Conservation (phyloP, 2,888 invertebrate genomes). For the Sisyra nigra region DNA sequence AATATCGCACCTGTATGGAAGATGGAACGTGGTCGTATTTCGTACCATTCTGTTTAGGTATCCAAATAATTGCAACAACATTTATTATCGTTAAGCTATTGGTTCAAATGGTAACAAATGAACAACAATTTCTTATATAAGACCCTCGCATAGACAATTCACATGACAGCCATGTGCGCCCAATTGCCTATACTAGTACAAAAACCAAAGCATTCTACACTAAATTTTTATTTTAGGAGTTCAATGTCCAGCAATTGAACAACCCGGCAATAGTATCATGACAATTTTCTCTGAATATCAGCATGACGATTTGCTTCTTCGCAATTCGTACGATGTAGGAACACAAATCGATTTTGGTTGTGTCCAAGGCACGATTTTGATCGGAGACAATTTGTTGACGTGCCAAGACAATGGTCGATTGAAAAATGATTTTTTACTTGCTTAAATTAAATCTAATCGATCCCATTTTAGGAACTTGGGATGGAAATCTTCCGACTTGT, state of each 20-base stretch:
- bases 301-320: conserved; percentile 8
- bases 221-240: conserved; percentile 7
- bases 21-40: conserved; percentile 1
- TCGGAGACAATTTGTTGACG: conserved; percentile 30
- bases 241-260: conserved; percentile 8
- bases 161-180: too few relatives aligned
- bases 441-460: not conserved
- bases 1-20: conserved; percentile 36
- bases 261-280: conserved; percentile 6
- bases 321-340: conserved; percentile 22
- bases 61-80: too few relatives aligned
- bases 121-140: too few relatives aligned
- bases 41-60: conserved; percentile 3
- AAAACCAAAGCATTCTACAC: too few relatives aligned
- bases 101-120: too few relatives aligned
- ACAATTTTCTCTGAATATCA: conserved; percentile 6
- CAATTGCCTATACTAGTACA: too few relatives aligned
- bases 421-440: conserved; percentile 21
- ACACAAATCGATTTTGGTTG: conserved; percentile 37
- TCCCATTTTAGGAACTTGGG: not conserved
- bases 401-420: conserved; percentile 38
- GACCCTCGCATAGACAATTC: too few relatives aligned
- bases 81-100: too few relatives aligned
- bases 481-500: not conserved
- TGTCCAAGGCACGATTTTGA: conserved; percentile 24